Percentiles rank a stretch among this genome's conserved stretches.
Evolutionary conservation across 2,888 invertebrate genomes (phyloP).

Genomic region (Blera fallax): DNA sequence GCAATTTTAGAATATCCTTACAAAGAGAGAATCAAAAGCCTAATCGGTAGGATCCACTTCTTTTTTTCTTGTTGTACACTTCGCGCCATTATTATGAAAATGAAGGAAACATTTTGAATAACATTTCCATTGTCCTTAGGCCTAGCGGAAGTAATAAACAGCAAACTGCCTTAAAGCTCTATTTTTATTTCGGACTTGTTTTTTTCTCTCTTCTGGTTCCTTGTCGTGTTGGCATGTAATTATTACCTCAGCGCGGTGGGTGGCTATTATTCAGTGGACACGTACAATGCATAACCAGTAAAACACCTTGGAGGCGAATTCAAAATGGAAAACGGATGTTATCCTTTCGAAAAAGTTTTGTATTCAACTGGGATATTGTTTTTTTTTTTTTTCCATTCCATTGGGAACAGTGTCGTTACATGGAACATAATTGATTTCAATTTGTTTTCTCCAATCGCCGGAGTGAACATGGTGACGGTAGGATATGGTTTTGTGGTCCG

Average conservation of each 20-base stretch:
- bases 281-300: neutral
- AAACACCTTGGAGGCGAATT: neutral
- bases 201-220: neutral
- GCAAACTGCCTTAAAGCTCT: neutral
- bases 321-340: neutral
- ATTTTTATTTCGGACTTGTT: neutral
- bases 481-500: neutral
- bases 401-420: neutral
- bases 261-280: neutral
- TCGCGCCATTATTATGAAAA: neutral
- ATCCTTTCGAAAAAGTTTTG: neutral
- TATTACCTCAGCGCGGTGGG: neutral
- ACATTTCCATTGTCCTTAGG: neutral
- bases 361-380: neutral
- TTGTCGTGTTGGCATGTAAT: neutral
- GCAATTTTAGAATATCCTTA: neutral
- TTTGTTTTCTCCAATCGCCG: neutral
- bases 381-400: neutral
- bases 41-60: neutral
- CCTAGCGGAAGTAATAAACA: neutral
- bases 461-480: neutral
- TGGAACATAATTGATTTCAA: slow-evolving; percentile 1
- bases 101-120: neutral
- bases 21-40: neutral
- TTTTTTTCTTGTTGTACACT: too few relatives aligned